phyloP scores from a whole-genome alignment of 2,797 vertebrate species.

The Oophaga sylvatica region DNA sequence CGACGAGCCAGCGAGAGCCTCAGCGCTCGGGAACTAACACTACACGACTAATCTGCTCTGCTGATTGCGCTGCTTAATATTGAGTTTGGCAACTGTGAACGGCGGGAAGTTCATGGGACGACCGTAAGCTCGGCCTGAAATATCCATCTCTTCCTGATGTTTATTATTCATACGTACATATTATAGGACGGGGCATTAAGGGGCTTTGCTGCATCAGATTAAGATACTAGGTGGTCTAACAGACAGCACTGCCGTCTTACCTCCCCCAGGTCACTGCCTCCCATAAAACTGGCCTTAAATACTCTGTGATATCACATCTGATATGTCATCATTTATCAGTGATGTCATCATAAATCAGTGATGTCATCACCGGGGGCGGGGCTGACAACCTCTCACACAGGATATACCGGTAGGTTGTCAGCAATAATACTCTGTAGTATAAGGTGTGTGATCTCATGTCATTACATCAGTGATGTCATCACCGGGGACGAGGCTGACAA shows the following conservation, averaged over 20 bases:
- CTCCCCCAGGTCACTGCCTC: not conserved
- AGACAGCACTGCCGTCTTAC: not conserved
- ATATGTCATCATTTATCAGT: not conserved
- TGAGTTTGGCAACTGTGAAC: constrained; percentile 16
- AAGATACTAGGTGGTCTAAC: constrained; percentile 41
- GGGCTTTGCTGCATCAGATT: constrained; percentile 7
- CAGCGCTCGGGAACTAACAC: constrained; percentile 43
- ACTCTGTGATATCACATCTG: not conserved
- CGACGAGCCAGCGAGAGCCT: constrained; percentile 61
- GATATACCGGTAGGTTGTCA: not conserved
- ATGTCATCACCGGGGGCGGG: not conserved
- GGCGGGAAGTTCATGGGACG: not conserved
- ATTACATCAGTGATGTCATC: not conserved
- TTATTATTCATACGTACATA: constrained; percentile 43
- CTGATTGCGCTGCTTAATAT: constrained; percentile 56
- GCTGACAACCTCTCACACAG: not conserved
- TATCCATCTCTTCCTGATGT: constrained; percentile 8
- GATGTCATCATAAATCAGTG: not conserved
- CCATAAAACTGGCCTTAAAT: not conserved
- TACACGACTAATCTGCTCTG: constrained; percentile 55
- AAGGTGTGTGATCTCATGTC: no score
- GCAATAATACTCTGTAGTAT: not conserved
- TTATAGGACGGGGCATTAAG: constrained; percentile 22
- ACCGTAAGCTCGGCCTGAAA: constrained; percentile 1
- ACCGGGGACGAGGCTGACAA: not conserved